A percentile compares a stretch with the other conserved stretches of the same genome.
phyloP scores from a whole-genome alignment of 2,797 vertebrate species.

The Acipenser oxyrinchus region DNA sequence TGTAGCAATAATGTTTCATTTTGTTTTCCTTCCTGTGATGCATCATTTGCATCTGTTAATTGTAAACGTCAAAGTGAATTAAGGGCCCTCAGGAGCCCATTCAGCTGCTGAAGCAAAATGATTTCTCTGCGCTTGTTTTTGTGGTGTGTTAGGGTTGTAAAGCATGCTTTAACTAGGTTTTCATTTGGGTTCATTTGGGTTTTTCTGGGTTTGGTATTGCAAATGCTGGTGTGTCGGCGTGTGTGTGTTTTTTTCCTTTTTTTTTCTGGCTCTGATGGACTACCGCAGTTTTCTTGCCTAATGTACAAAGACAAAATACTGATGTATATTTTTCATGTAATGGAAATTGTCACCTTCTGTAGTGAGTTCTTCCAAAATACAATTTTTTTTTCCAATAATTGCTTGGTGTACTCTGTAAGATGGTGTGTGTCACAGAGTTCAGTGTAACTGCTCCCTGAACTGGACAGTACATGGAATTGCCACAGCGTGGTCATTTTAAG shows the following conservation, averaged over 20 bases:
- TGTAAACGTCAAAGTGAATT: slow-evolving; percentile 36
- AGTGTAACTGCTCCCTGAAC: too few species aligned
- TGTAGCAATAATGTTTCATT: slow-evolving; percentile 59
- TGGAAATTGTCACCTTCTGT: slow-evolving; percentile 92
- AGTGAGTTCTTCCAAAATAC: slow-evolving; percentile 98
- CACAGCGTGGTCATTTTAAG: too few species aligned
- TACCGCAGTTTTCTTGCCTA: slow-evolving; percentile 73
- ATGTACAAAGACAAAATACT: slow-evolving; percentile 95
- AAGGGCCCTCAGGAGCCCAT: slow-evolving; percentile 23
- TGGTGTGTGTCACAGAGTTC: too few species aligned
- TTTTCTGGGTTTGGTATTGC: slow-evolving; percentile 59
- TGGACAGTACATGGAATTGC: too few species aligned
- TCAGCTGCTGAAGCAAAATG: slow-evolving; percentile 24
- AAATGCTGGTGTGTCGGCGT: slow-evolving; percentile 40
- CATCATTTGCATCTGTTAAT: slow-evolving; percentile 25
- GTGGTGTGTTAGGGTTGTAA: slow-evolving; percentile 66
- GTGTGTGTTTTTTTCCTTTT: slow-evolving; percentile 31
- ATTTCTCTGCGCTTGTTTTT: slow-evolving; percentile 40
- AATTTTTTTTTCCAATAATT: slow-evolving; percentile 84
- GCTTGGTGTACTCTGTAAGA: slow-evolving; percentile 33
- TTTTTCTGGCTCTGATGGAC: slow-evolving; percentile 51
- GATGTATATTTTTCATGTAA: slow-evolving; percentile 99
- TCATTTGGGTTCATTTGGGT: slow-evolving; percentile 38
- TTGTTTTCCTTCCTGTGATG: slow-evolving; percentile 30
- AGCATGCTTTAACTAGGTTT: slow-evolving; percentile 77